Percentiles rank a stretch among this genome's conserved stretches.
Conservation (phyloP, 2,888 invertebrate species). For the Caenorhabditis wallacei region DNA sequence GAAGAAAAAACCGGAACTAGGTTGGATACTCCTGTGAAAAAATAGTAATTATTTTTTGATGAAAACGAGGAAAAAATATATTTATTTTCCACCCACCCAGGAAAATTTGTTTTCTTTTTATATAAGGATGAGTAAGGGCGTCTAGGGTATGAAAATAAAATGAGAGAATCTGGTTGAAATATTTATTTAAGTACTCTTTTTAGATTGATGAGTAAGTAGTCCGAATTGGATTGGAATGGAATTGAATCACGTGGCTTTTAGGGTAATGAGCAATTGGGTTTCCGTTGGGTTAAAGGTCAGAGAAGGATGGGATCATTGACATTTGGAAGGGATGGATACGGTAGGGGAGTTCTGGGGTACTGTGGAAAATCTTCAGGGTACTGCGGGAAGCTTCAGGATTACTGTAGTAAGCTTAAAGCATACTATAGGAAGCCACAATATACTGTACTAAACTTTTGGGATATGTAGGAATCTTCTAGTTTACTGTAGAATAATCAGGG, state of each 20-base stretch:
- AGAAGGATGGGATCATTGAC: neutral
- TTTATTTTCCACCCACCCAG: neutral
- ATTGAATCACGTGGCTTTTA: slow-evolving; percentile 8
- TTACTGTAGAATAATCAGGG: no score
- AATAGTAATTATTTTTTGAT: slow-evolving; percentile 13
- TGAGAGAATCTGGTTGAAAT: neutral
- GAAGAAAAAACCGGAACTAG: slow-evolving; percentile 13
- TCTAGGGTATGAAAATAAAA: neutral
- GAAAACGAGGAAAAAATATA: neutral
- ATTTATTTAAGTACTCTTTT: slow-evolving; percentile 16
- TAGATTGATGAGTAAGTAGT: slow-evolving; percentile 5
- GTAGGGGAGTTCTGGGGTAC: no score
- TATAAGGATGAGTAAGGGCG: neutral
- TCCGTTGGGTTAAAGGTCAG: neutral
- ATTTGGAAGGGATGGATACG: neutral
- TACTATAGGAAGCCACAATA: no score
- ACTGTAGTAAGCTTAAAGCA: no score
- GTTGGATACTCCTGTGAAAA: neutral
- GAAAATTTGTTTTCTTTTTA: neutral
- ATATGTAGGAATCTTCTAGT: no score
- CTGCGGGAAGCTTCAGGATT: no score
- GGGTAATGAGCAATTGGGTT: neutral
- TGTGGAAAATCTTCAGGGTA: no score
- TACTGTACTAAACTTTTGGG: no score
- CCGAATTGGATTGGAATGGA: neutral